A percentile compares a stretch with the other conserved stretches of the same genome.
Evolutionary conservation across 1,140 invertebrate species (phyloP).

Genomic region (Polypedilum pembai): DNA sequence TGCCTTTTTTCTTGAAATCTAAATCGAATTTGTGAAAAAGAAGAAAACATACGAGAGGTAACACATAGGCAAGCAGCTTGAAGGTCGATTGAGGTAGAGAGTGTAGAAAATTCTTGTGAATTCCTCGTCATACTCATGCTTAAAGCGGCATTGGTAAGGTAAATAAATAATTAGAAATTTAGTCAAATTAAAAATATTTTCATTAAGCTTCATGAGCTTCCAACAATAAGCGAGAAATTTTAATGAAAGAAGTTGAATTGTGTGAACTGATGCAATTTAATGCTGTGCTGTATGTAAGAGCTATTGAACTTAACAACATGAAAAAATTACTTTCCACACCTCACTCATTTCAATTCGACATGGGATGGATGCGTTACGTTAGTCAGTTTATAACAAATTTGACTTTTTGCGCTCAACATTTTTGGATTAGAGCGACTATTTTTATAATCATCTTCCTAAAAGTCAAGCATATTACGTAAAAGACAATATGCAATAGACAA

Average conservation of each 20-base stretch:
- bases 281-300: background rate
- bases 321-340: background rate
- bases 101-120: too few relatives aligned
- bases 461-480: background rate
- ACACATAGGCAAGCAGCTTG: background rate
- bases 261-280: background rate
- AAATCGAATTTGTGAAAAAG: slow-evolving; percentile 14
- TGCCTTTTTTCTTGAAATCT: background rate
- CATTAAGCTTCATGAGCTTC: too few relatives aligned
- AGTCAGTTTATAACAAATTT: too few relatives aligned
- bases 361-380: too few relatives aligned
- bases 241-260: background rate
- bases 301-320: background rate
- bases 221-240: too few relatives aligned
- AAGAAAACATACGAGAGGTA: background rate
- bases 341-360: background rate
- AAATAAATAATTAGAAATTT: too few relatives aligned
- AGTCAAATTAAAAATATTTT: too few relatives aligned
- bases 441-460: slow-evolving; percentile 5
- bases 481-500: background rate
- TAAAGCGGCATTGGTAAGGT: too few relatives aligned
- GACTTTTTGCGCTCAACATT: background rate
- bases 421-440: background rate
- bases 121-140: too few relatives aligned
- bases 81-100: background rate